Evolutionary conservation across 2,888 invertebrate species (phyloP), one percentile per base, ranked within the genome.

Genomic region (Chydorus sphaericus): DNA sequence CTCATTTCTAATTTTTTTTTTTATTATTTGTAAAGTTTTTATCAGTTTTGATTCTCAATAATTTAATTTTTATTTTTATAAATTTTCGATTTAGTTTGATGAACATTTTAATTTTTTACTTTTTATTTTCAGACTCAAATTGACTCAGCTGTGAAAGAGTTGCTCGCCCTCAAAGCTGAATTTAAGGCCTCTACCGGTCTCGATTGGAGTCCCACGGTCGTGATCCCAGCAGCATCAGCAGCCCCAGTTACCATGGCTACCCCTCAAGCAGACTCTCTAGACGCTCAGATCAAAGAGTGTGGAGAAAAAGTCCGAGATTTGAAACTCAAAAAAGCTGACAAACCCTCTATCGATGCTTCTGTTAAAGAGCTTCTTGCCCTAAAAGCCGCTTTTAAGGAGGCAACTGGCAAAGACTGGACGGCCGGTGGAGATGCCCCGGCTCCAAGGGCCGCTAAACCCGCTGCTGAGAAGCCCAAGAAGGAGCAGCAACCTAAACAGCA

Each of bases 221-320:
- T n/a, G n/a, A n/a, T n/a, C n/a, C n/a, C n/a, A n/a, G 55, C 56
- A 30, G n/a, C 51, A 18, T 31, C 48, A n/a, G 20, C 49, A 16
- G 50, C 11, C n/a, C 18, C 6, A 11, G n/a, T 23, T 16, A 3
- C 30, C 20, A 18, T 28, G 26, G 39, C 3, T 29, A 16, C 36
- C 7, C 28, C 49, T 10, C 14, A 50, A 8, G 57, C 52, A 51
- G 59, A 59, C 11, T 61, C 65, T 58, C 57, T 61, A 58, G 61
- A 62, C 62, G 62, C 64, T 14, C 71, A 73, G 64, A 76, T 82
- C 48, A 73, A 68, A 54, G 72, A 71, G n/a, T 81, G 81, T 65
- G 81, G 80, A 14, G 75, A 79, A 61, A 67, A 74, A 59, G 77
- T 82, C 3, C 68, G 80, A 53, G 70, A 75, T 31, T 70, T 81